These are phyloP conservation scores for Invenusta paracnida DNA, from an alignment of 2,888 invertebrate species.

Conservation along the genomic window DNA sequence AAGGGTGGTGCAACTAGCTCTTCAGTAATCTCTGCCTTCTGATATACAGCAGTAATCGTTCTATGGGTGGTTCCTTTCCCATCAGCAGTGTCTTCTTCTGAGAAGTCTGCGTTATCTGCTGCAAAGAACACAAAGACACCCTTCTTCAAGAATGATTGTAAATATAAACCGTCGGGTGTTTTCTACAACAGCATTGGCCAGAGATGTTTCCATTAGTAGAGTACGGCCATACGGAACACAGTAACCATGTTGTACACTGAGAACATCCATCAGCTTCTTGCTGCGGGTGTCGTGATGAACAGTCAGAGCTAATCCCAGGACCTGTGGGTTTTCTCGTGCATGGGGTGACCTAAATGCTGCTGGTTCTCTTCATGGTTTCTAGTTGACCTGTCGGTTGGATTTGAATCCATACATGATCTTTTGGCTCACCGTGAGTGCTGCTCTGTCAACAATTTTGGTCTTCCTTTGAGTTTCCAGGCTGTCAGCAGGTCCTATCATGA, in stretches of 20 bases:
- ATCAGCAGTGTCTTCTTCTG: constrained; percentile 44
- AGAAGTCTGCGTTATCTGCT: constrained; percentile 44
- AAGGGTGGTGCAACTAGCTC: neutral
- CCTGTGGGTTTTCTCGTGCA: constrained; percentile 40
- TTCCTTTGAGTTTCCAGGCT: neutral
- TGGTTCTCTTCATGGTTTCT: neutral
- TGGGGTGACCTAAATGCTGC: constrained; percentile 38
- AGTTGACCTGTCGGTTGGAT: neutral
- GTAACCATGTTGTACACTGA: too few species aligned
- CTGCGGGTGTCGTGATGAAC: constrained; percentile 44
- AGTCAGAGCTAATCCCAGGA: constrained; percentile 42
- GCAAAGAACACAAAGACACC: constrained; percentile 43
- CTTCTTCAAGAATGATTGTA: constrained; percentile 44
- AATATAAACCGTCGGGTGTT: constrained; percentile 39
- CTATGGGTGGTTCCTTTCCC: constrained; percentile 44
- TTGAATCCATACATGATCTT: neutral
- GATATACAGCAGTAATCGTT: constrained; percentile 42
- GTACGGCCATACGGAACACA: too few species aligned
- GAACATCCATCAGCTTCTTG: too few species aligned
- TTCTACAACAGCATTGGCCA: constrained; percentile 44
- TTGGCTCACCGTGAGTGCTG: neutral
- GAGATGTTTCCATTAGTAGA: constrained; percentile 38
- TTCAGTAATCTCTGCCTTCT: constrained; percentile 39
- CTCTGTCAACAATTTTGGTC: neutral
- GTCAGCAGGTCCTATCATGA: neutral